Evolutionary conservation across 1,140 invertebrate genomes (phyloP).

Genomic region (Agrypnia vestita): DNA sequence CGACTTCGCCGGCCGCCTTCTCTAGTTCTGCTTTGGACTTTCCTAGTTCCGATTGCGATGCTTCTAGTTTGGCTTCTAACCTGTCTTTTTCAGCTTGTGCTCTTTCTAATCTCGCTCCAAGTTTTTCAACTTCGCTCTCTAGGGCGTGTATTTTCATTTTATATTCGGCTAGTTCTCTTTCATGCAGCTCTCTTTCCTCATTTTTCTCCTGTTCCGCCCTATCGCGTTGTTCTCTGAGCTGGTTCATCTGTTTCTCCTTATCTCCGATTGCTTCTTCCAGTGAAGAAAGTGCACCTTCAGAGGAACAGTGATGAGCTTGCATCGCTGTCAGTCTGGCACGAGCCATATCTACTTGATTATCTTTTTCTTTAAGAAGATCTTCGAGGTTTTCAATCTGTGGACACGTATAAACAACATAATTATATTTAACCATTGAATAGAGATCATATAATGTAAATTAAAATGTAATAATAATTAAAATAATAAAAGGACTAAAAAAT

Average conservation of each 20-base stretch:
- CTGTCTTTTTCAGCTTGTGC: slow-evolving; percentile 92
- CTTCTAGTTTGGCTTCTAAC: slow-evolving; percentile 91
- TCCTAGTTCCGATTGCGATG: slow-evolving; percentile 92
- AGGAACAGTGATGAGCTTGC: slow-evolving; percentile 94
- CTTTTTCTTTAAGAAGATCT: slow-evolving; percentile 97
- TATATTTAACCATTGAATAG: too few species aligned
- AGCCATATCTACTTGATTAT: slow-evolving; percentile 97
- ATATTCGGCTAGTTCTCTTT: slow-evolving; percentile 94
- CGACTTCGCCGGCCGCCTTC: slow-evolving; percentile 91
- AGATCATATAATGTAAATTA: too few species aligned
- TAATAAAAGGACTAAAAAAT: slow-evolving; percentile 17
- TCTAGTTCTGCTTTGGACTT: slow-evolving; percentile 95
- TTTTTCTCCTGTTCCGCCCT: slow-evolving; percentile 96
- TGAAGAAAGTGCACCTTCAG: slow-evolving; percentile 91
- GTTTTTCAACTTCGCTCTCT: slow-evolving; percentile 93
- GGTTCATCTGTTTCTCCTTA: slow-evolving; percentile 96
- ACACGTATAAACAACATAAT: slow-evolving; percentile 8
- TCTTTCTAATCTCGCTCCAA: slow-evolving; percentile 89
- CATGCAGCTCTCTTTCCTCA: slow-evolving; percentile 95
- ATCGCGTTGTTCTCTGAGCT: slow-evolving; percentile 91
- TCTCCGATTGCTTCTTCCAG: slow-evolving; percentile 97
- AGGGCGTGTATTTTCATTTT: slow-evolving; percentile 94
- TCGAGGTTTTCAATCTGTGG: slow-evolving; percentile 96
- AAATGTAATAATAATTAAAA: too few species aligned
- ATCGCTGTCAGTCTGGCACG: slow-evolving; percentile 90